These are phyloP conservation scores for Varanus komodoensis DNA, from an alignment of 2,113 vertebrate genomes.

Conservation along the genomic window DNA sequence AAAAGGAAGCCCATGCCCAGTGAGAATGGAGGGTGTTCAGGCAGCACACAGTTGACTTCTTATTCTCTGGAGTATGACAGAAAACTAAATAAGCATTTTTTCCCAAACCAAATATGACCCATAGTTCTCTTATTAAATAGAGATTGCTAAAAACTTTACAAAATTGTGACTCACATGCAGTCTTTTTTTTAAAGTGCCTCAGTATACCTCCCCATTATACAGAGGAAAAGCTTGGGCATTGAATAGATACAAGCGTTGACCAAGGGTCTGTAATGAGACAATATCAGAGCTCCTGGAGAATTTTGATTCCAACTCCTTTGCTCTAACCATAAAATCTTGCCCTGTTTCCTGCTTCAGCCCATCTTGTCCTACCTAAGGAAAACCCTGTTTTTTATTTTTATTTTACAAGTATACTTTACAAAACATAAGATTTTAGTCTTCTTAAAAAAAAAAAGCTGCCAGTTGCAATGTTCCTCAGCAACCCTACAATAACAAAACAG, in stretches of 20 bases:
- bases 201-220: conserved; percentile 1
- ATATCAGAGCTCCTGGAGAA: background rate
- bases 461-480: conserved; percentile 28
- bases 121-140: background rate
- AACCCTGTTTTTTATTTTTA: conserved; percentile 34
- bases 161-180: background rate
- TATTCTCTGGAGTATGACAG: background rate
- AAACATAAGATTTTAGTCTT: conserved; percentile 33
- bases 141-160: conserved; percentile 15
- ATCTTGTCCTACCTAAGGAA: conserved; percentile 30
- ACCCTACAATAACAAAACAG: background rate
- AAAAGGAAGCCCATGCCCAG: conserved; percentile 3
- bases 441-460: conserved; percentile 9
- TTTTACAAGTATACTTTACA: conserved; percentile 41
- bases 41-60: rapidly evolving
- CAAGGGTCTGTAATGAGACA: conserved; percentile 24
- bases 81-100: rapidly evolving
- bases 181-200: conserved; percentile 32
- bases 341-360: conserved; percentile 17
- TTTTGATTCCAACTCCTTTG: background rate
- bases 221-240: background rate
- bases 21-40: background rate
- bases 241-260: conserved; percentile 2
- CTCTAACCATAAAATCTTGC: conserved; percentile 10
- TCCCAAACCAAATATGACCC: conserved; percentile 11